Base-by-base conservation (phyloP, 2,797 vertebrate species). In the Sebastes oblongus region DNA sequence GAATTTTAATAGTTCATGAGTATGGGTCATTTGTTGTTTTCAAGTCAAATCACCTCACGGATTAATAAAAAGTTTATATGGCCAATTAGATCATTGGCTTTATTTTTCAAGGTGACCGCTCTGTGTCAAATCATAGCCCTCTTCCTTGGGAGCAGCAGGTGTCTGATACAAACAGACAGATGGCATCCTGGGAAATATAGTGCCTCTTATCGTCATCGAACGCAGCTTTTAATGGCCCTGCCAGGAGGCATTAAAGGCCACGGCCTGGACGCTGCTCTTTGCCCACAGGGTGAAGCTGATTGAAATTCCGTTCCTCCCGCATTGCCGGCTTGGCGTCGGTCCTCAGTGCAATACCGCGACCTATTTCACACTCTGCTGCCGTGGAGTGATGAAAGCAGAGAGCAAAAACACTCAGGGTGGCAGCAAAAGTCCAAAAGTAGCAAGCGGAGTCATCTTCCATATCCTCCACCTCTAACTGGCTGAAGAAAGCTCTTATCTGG, bases 141-240 rank as follows among this genome's bases (percentile, higher is more conserved):
- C 27, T 39, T 50, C 10, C 18, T 64, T 0, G 2, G 66, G 71
- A 72, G n/a, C 77, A 66, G 83, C 80, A 27, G 36, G 76, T 77
- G 62, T 80, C 27, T 61, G 73, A 68, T 60, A 22, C 67, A 61
- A 39, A 59, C 68, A 52, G 78, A 78, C 86, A 81, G 65, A 84
- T 73, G 78, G 83, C 81, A 88, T 85, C 68, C 54, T 89, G 88
- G 88, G 90, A 90, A 86, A 86, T 78, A 66, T 80, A 77, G 83
- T 86, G 20, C 46, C 30, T 46, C 46, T 13, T 54, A 13, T 30
- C 5, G 18, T 36, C 46, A 12, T 7, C 1, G 7, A 20, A 34
- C 39, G 24, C 67, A 56, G 27, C 56, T 46, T 78, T 68, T 56
- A 54, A 79, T 0, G 68, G 59, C 76, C 18, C 55, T 75, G 80